These are phyloP conservation scores for Hippocampus comes DNA, from an alignment of 2,113 vertebrate genomes.

Conservation along the genomic window DNA sequence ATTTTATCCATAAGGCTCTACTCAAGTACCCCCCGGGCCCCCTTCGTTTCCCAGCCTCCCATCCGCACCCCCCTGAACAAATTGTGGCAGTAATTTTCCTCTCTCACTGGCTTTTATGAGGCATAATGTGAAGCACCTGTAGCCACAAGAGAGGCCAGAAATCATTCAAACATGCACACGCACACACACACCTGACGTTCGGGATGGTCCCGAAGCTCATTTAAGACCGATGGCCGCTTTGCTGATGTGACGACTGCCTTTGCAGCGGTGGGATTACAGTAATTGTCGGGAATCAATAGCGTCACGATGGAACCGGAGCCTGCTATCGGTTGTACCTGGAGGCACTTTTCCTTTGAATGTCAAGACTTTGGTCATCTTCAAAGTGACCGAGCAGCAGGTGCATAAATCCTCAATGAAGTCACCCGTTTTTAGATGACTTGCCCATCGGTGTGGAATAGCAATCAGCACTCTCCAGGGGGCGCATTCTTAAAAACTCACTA, in stretches of 20 bases:
- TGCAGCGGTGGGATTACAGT: not conserved
- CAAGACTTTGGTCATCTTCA: not conserved
- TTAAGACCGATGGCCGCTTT: not conserved
- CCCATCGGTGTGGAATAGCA: not conserved
- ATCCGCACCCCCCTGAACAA: conserved; percentile 46
- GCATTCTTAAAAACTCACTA: not conserved
- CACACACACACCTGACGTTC: conserved; percentile 6
- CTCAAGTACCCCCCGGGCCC: conserved; percentile 18
- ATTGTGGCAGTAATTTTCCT: conserved; percentile 71
- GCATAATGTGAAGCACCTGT: conserved; percentile 76
- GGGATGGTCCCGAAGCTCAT: not conserved
- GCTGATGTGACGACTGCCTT: not conserved
- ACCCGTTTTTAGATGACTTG: not conserved
- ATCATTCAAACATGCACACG: conserved; percentile 9
- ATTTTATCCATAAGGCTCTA: conserved; percentile 52
- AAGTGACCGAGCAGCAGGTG: conserved; percentile 6
- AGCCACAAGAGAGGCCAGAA: conserved; percentile 61
- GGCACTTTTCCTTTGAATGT: not conserved
- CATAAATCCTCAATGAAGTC: conserved; percentile 2
- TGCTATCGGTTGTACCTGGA: not conserved
- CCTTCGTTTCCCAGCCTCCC: not conserved
- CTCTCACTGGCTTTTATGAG: conserved; percentile 68
- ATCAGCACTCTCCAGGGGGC: not conserved
- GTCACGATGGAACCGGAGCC: not conserved
- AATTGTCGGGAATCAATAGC: not conserved